Conservation (phyloP, 1,140 invertebrate species). For the Drosophila baimaii region DNA sequence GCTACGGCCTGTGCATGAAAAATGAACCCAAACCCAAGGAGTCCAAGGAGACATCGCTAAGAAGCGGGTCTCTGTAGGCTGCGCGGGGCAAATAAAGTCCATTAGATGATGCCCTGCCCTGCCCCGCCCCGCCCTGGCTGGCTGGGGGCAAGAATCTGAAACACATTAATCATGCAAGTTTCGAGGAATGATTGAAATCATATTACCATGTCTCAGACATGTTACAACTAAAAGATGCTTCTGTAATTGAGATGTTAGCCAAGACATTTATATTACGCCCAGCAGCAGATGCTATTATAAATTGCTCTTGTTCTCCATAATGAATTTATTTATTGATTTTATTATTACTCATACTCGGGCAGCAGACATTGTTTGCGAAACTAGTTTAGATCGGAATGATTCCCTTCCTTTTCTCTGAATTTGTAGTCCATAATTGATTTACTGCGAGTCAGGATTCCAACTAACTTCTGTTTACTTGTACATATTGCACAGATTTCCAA, state of each 20-base stretch:
- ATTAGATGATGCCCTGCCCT: constrained; percentile 32
- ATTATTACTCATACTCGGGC: background rate
- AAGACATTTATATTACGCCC: constrained; percentile 17
- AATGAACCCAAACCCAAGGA: constrained; percentile 51
- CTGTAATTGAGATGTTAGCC: constrained; percentile 46
- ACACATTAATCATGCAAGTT: constrained; percentile 76
- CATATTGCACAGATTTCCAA: background rate
- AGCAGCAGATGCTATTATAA: background rate
- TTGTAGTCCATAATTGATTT: background rate
- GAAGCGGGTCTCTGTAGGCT: constrained; percentile 30
- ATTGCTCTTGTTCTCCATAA: background rate
- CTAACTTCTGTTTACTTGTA: too few species aligned
- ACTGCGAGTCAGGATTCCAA: background rate
- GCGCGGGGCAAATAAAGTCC: constrained; percentile 50
- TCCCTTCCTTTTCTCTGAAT: background rate
- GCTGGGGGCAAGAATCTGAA: constrained; percentile 34
- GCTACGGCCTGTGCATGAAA: constrained; percentile 57
- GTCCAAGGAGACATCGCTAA: constrained; percentile 25
- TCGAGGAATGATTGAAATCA: constrained; percentile 71
- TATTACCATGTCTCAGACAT: constrained; percentile 46
- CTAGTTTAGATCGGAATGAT: background rate
- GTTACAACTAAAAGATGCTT: constrained; percentile 40
- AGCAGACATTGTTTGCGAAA: background rate
- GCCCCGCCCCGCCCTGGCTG: background rate
- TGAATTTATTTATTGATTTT: constrained; percentile 33